Percentiles rank a stretch among this genome's conserved stretches.
Evolutionary conservation across 2,113 vertebrate species (phyloP).

Genomic region (Baryphthengus martii): DNA sequence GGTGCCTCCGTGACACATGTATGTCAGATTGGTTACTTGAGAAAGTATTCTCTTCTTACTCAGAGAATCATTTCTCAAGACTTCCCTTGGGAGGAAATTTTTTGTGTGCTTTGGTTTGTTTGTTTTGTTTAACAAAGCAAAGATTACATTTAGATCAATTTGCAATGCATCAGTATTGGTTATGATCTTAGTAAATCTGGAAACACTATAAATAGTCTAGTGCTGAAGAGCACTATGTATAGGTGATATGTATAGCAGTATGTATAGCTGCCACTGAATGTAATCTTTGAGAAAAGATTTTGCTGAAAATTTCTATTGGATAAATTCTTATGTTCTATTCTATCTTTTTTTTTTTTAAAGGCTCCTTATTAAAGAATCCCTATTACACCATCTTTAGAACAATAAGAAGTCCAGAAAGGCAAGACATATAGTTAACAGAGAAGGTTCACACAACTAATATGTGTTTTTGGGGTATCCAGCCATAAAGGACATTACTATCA

Average conservation of each 20-base stretch:
- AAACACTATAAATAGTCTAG: background rate
- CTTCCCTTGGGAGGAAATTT: background rate
- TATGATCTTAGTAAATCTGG: background rate
- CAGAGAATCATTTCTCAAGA: background rate
- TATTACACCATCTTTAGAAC: background rate
- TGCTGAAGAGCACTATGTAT: background rate
- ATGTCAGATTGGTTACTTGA: background rate
- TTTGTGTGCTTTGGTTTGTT: background rate
- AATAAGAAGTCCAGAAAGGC: background rate
- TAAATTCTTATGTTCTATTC: background rate
- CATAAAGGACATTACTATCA: fast-evolving
- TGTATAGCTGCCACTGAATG: background rate
- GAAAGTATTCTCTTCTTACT: background rate
- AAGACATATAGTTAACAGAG: background rate
- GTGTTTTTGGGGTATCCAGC: background rate
- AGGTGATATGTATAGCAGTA: too few relatives aligned
- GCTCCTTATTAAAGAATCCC: background rate
- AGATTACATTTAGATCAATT: background rate
- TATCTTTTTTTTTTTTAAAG: background rate
- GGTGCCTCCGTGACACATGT: too few relatives aligned
- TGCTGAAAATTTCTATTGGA: background rate
- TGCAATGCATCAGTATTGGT: background rate
- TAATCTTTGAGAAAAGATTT: background rate
- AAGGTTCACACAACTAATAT: background rate
- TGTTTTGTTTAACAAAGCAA: background rate